Conservation (phyloP, 1,140 invertebrate genomes). For the Drosophila paulistorum region DNA sequence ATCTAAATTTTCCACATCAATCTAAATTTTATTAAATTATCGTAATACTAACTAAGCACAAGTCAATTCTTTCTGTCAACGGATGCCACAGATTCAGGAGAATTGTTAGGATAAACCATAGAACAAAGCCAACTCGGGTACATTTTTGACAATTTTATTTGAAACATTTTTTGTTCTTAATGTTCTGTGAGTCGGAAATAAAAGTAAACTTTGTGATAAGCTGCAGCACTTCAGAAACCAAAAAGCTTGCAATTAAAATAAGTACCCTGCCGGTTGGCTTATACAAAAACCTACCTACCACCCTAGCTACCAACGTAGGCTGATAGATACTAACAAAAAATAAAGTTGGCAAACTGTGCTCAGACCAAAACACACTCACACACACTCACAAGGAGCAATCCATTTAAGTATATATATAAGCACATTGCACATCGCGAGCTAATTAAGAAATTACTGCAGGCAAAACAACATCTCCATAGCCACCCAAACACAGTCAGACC, state of each 20-base stretch:
- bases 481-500: neutral
- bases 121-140: no score
- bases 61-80: no score
- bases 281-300: neutral
- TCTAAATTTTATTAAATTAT: no score
- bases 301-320: neutral
- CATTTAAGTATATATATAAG: slow-evolving; percentile 51
- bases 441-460: slow-evolving; percentile 82
- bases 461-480: slow-evolving; percentile 63
- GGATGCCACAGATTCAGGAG: no score
- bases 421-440: slow-evolving; percentile 76
- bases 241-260: slow-evolving; percentile 81
- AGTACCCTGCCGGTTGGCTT: slow-evolving; percentile 69
- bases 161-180: no score
- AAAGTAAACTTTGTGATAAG: slow-evolving; percentile 62
- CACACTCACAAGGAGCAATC: slow-evolving; percentile 8
- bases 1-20: no score
- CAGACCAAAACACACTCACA: slow-evolving; percentile 15
- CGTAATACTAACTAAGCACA: no score
- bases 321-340: slow-evolving; percentile 25
- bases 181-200: neutral
- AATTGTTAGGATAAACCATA: no score
- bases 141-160: no score
- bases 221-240: slow-evolving; percentile 70
- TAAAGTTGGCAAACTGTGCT: slow-evolving; percentile 31